Conservation (phyloP, 2,888 invertebrate genomes). For the Spilarctia lutea region DNA sequence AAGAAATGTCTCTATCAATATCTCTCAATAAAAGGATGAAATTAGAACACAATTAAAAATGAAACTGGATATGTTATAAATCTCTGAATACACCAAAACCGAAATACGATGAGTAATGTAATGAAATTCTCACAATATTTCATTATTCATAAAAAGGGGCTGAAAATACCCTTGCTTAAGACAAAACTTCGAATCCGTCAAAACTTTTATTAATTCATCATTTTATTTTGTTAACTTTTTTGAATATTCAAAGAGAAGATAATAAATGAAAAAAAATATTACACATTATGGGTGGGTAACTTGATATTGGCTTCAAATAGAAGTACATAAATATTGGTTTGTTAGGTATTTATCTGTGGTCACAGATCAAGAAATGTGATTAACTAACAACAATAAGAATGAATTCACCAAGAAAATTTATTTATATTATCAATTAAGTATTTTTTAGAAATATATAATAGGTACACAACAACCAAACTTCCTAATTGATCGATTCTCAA, state of each 20-base stretch:
- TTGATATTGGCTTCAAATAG: no score
- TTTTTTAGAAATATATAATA: no score
- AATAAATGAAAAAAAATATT: neutral
- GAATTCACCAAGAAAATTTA: no score
- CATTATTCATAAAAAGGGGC: neutral
- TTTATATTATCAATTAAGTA: no score
- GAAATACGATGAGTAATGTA: neutral
- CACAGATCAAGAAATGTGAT: no score
- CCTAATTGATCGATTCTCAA: no score
- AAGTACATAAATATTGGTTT: no score
- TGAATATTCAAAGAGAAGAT: no score
- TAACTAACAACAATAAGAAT: no score
- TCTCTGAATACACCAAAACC: neutral
- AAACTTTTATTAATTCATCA: conserved; percentile 17
- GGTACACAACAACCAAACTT: no score
- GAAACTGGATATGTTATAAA: neutral
- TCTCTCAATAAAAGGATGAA: neutral
- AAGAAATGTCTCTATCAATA: neutral
- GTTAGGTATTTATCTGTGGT: no score
- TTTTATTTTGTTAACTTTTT: conserved; percentile 7
- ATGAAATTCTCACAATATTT: neutral
- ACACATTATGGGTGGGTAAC: neutral
- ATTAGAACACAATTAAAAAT: neutral
- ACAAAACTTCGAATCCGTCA: neutral
- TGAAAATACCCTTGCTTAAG: neutral